Conservation (phyloP, 2,888 invertebrate genomes). For the Physocephala rufipes region DNA sequence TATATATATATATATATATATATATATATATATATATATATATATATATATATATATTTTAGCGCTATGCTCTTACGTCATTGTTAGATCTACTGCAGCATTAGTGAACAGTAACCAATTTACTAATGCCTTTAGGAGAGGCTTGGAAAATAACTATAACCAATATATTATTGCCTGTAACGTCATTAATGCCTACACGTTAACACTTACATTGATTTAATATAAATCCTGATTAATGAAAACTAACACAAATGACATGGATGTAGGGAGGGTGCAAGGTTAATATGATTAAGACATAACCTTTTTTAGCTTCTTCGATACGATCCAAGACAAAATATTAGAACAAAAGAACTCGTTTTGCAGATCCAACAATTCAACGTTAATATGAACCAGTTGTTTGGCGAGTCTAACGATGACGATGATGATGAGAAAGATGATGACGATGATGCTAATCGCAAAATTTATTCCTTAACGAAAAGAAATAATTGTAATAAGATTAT, state of each 20-base stretch:
- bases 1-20: too few species aligned
- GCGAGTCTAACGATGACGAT: conserved; percentile 55
- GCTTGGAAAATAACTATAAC: too few species aligned
- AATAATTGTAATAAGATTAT: conserved; percentile 9
- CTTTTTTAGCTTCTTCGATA: conserved; percentile 24
- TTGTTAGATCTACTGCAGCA: not conserved
- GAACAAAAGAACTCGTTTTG: conserved; percentile 45
- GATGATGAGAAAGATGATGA: conserved; percentile 51
- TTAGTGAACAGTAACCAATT: not conserved
- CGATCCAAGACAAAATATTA: conserved; percentile 42
- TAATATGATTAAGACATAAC: conserved; percentile 29
- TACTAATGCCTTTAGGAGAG: too few species aligned
- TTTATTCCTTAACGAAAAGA: conserved; percentile 28
- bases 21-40: too few species aligned
- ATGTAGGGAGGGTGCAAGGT: conserved; percentile 21
- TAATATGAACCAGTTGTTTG: conserved; percentile 57
- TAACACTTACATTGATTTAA: not conserved
- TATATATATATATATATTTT: not conserved
- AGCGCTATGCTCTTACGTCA: too few species aligned
- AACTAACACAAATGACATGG: conserved; percentile 11
- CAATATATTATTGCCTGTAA: too few species aligned
- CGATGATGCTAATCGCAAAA: conserved; percentile 37
- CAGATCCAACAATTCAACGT: conserved; percentile 51
- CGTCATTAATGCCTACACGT: not conserved
- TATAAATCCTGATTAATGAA: not conserved